Percentiles rank a stretch among this genome's conserved stretches.
These are phyloP conservation scores for Enteromius paludinosus DNA, from an alignment of 2,797 vertebrate species.

Conservation along the genomic window DNA sequence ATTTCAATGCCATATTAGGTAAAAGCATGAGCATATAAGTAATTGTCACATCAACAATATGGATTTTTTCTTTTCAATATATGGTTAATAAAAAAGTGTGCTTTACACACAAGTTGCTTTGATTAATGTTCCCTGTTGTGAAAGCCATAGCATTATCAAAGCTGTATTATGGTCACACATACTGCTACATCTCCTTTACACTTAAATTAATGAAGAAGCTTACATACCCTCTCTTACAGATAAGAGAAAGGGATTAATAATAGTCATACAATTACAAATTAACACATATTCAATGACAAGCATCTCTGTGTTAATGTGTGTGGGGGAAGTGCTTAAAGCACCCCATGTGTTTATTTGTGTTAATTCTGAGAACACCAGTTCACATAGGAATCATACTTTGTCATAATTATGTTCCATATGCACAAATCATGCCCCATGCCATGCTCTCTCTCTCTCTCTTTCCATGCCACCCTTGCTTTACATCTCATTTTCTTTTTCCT, in stretches of 20 bases:
- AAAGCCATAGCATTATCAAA: background rate
- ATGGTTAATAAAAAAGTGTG: background rate
- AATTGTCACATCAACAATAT: background rate
- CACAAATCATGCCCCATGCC: constrained; percentile 21
- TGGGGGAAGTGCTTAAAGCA: background rate
- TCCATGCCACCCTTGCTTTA: background rate
- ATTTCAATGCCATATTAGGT: background rate
- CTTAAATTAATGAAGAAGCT: constrained; percentile 1
- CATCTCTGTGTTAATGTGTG: background rate
- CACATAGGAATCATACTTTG: constrained; percentile 19
- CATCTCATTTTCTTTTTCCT: constrained; percentile 8
- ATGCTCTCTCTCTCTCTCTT: constrained; percentile 2
- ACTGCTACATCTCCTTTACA: background rate
- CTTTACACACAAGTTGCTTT: background rate
- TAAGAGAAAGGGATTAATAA: background rate
- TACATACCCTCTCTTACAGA: constrained; percentile 7
- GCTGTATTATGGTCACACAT: background rate
- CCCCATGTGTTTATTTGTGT: background rate
- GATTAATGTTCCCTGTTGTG: background rate
- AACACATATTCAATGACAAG: background rate
- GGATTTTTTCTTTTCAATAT: background rate
- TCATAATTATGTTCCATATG: constrained; percentile 38
- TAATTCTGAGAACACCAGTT: constrained; percentile 29
- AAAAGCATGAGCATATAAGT: background rate
- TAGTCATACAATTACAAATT: constrained; percentile 29